Base-by-base conservation (phyloP, 2,888 invertebrate genomes). In the Drosophila ochracea region DNA sequence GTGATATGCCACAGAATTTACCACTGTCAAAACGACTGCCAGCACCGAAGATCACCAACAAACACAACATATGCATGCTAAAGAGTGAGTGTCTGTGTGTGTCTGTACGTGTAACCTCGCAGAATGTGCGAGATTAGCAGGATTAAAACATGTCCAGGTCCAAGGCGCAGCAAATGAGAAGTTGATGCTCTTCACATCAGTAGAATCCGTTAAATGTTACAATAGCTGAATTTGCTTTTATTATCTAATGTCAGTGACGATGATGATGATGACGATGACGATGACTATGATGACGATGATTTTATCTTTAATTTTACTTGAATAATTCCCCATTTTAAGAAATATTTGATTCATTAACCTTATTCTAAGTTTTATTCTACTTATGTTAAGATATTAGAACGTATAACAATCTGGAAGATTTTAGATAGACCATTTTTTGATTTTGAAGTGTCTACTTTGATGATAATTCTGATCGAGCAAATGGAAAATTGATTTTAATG, bases 151-250 rank as follows among this genome's bases (percentile, higher is more conserved):
- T 65, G 55, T 68, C 25, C 59, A 68, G 50, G 35, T 58, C 58
- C 69, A 68, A 73, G 53, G 76, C 70, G 52, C n/a, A 37, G n/a
- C 37, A 35, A 25, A 35, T 43, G 39, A 37, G 47, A 57, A 41
- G 39, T 70, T 43, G n/a, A 33, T 25, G 13, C 43, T 54, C 47
- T 30, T 35, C 43, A 68, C 80, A 91, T 90, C 90, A 68, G 62
- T 67, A 50, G 71, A 84, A 84, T 91, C 92, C 91, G 92, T 92
- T 92, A 92, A 92, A 89, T 91, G 85, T 83, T 90, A 88, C 92
- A 91, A 90, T 91, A 92, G 92, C 91, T 91, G 91, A 91, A 91
- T 92, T 91, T 91, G 89, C 90, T 91, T 90, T 83, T 85, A 84
- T 84, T 86, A 82, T 53, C 58, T 49, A 61, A 78, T 60, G 21